Conservation (phyloP, 2,113 vertebrate species). For the Polyodon spathula region DNA sequence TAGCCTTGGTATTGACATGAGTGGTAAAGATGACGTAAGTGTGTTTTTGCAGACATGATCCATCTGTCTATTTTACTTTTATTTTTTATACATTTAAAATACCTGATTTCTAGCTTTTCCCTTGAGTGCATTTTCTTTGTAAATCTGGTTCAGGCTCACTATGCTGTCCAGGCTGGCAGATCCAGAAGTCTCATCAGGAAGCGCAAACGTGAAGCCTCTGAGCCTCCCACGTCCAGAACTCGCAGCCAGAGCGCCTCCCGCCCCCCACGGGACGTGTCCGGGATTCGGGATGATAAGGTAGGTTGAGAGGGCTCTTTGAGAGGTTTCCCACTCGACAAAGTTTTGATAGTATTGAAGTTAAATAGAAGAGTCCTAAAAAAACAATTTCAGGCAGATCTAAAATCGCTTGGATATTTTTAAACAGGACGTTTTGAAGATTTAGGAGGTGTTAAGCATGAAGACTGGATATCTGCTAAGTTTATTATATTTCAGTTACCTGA, state of each 20-base stretch:
- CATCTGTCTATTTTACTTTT: neutral
- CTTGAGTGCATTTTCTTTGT: neutral
- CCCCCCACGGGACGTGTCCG: slow-evolving; percentile 75
- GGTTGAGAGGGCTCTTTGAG: slow-evolving; percentile 9
- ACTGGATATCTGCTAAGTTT: no score
- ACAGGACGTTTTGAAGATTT: no score
- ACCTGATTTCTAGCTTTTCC: no score
- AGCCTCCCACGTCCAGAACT: slow-evolving; percentile 49
- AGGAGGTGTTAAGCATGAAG: no score
- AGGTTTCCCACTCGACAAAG: neutral
- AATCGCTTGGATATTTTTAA: no score
- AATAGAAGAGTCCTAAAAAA: no score
- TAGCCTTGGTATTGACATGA: slow-evolving; percentile 81
- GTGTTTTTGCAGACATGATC: neutral
- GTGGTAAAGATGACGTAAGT: slow-evolving; percentile 72
- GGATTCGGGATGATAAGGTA: slow-evolving; percentile 80
- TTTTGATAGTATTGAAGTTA: no score
- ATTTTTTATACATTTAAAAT: no score
- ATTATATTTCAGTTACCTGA: no score
- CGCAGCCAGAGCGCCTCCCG: slow-evolving; percentile 79
- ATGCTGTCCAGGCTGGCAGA: slow-evolving; percentile 57
- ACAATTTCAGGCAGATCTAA: no score
- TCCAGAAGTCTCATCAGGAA: slow-evolving; percentile 77
- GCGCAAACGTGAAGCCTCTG: slow-evolving; percentile 77
- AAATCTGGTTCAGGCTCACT: slow-evolving; percentile 68